A percentile compares a stretch with the other conserved stretches of the same genome.
Evolutionary conservation across 1,140 invertebrate genomes (phyloP).

Genomic region (Drosophila tsacasi): DNA sequence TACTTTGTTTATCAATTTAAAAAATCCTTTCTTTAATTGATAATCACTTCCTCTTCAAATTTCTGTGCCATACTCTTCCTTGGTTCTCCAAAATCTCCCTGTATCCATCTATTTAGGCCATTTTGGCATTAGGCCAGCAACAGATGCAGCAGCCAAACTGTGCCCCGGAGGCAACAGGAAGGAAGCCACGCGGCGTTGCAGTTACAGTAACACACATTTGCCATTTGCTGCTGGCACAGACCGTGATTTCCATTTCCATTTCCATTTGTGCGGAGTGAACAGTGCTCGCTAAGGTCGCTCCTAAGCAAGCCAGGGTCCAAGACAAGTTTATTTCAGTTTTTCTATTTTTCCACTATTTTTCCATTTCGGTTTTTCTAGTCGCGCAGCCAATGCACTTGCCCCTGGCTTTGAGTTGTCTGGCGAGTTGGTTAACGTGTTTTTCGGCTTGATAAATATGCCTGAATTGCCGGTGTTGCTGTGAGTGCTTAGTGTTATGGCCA

Average conservation of each 20-base stretch:
- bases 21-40: not conserved
- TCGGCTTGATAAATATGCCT: constrained; percentile 69
- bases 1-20: not conserved
- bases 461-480: constrained; percentile 27
- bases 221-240: constrained; percentile 62
- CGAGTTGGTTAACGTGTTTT: constrained; percentile 60
- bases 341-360: constrained; percentile 20
- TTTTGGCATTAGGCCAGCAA: constrained; percentile 6
- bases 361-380: constrained; percentile 30
- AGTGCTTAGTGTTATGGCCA: constrained; percentile 40
- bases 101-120: constrained; percentile 31
- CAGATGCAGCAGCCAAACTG: constrained; percentile 18
- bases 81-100: not conserved
- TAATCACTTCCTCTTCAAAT: not conserved
- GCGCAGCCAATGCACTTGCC: constrained; percentile 72
- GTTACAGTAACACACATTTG: constrained; percentile 83
- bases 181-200: constrained; percentile 57
- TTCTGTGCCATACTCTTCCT: not conserved
- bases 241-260: constrained; percentile 76
- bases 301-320: constrained; percentile 68
- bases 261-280: constrained; percentile 56
- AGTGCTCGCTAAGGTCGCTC: constrained; percentile 55
- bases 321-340: constrained; percentile 65
- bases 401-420: constrained; percentile 78
- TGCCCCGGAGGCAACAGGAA: constrained; percentile 38